phyloP scores from a whole-genome alignment of 2,113 vertebrate genomes.

The Arenaria interpres region DNA sequence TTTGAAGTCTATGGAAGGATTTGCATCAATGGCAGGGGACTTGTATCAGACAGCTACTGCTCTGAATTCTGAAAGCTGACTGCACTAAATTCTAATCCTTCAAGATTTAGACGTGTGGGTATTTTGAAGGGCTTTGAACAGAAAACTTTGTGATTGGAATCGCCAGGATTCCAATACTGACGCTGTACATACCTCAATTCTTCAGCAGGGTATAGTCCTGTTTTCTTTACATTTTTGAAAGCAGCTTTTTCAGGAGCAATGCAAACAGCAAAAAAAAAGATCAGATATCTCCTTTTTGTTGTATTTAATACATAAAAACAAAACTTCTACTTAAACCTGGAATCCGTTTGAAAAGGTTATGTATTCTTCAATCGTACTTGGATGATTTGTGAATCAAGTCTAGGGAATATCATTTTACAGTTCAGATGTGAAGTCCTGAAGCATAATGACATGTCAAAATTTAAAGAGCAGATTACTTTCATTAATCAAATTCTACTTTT shows the following conservation, averaged over 20 bases:
- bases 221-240: background rate
- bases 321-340: background rate
- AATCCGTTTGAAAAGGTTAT: background rate
- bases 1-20: constrained; percentile 27
- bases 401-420: background rate
- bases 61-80: background rate
- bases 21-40: background rate
- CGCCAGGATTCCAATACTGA: background rate
- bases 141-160: background rate
- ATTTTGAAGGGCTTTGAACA: background rate
- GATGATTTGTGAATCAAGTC: background rate
- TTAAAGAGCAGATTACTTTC: background rate
- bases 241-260: background rate
- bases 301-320: background rate
- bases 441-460: background rate
- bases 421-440: background rate
- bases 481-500: constrained; percentile 18
- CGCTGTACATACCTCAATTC: background rate
- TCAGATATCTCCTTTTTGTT: background rate
- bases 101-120: background rate
- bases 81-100: background rate
- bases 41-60: background rate
- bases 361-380: background rate
- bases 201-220: background rate
- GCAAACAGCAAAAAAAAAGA: background rate